Percentiles rank a stretch among this genome's conserved stretches.
Conservation (phyloP, 2,113 vertebrate genomes). For the Dissostichus mawsoni region DNA sequence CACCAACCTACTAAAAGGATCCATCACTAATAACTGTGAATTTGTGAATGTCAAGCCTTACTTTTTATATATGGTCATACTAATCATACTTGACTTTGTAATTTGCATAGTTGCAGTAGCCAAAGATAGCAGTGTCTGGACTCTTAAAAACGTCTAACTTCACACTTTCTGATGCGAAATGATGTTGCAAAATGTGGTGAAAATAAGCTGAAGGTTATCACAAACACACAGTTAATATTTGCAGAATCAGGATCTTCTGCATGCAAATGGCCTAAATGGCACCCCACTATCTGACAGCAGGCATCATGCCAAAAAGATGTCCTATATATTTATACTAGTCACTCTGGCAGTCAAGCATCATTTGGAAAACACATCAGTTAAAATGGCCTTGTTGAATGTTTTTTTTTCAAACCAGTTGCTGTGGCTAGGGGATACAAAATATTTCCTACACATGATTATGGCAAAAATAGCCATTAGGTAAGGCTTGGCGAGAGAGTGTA, state of each 20-base stretch:
- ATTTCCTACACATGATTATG: slow-evolving; percentile 6
- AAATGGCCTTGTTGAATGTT: neutral
- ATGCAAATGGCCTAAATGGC: neutral
- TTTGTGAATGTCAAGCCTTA: neutral
- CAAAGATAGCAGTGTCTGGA: neutral
- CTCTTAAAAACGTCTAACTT: slow-evolving; percentile 11
- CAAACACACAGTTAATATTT: slow-evolving; percentile 1
- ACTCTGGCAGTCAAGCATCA: neutral
- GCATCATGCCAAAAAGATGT: neutral
- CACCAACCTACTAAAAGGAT: too few species aligned
- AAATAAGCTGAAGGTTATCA: neutral
- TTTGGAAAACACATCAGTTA: neutral
- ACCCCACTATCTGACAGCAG: neutral
- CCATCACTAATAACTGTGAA: neutral
- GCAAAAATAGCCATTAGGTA: neutral
- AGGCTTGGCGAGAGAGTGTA: neutral
- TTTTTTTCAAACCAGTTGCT: neutral
- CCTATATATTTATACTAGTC: too few species aligned
- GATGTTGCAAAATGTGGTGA: neutral
- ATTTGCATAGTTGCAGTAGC: slow-evolving; percentile 25
- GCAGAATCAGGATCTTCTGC: neutral
- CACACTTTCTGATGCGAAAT: neutral
- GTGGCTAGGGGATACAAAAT: neutral
- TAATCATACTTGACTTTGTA: neutral
- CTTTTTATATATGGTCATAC: slow-evolving; percentile 13